phyloP scores from a whole-genome alignment of 2,113 vertebrate species.

The Scalopus aquaticus region DNA sequence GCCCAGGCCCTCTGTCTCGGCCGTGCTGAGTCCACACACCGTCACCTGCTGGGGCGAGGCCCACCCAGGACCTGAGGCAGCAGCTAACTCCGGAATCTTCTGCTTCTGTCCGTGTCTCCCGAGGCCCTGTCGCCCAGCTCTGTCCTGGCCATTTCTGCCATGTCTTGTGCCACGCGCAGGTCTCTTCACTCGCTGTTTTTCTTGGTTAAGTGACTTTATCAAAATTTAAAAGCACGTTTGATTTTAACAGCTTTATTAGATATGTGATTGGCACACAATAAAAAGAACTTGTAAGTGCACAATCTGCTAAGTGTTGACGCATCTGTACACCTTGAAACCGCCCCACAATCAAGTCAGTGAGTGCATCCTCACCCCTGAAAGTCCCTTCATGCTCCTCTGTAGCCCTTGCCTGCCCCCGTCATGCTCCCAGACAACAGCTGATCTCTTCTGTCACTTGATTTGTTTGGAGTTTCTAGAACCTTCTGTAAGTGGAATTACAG shows the following conservation, averaged over 20 bases:
- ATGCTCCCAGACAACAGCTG: no score
- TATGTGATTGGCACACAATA: background rate
- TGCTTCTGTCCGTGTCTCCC: background rate
- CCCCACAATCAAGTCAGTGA: background rate
- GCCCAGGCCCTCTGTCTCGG: background rate
- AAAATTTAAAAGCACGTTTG: background rate
- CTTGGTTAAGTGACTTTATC: background rate
- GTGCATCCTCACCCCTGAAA: background rate
- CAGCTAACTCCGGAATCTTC: no score
- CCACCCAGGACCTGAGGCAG: no score
- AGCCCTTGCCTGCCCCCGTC: background rate
- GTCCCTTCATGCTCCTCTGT: background rate
- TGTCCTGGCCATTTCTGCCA: background rate
- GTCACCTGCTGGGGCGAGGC: background rate
- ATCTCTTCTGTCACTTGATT: background rate
- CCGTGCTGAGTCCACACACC: no score
- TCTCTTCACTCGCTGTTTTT: background rate
- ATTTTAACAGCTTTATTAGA: background rate
- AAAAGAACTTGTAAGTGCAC: background rate
- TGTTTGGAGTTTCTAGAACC: background rate
- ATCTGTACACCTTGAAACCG: background rate
- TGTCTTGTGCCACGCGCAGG: background rate
- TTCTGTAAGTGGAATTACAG: background rate
- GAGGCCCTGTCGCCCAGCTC: no score
- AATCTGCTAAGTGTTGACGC: background rate